These are phyloP conservation scores for Tachypleus tridentatus DNA, from an alignment of 1,140 invertebrate species.

Conservation along the genomic window DNA sequence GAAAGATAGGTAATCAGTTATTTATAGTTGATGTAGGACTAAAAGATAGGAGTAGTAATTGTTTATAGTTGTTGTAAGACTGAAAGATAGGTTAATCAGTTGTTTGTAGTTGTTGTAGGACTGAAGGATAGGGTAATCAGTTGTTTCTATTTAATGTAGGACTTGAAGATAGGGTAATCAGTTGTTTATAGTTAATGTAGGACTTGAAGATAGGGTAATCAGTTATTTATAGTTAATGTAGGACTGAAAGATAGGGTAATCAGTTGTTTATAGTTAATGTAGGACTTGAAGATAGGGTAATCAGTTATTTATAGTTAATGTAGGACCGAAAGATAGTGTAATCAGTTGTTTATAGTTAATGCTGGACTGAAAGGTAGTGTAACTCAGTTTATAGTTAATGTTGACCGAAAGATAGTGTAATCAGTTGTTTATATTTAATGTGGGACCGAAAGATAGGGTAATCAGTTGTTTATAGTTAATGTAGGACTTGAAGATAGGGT, in stretches of 20 bases:
- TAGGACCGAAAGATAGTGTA: slow-evolving; percentile 65
- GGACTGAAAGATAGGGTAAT: slow-evolving; percentile 65
- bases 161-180: slow-evolving; percentile 60
- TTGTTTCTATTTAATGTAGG: slow-evolving; percentile 30
- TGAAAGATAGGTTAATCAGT: slow-evolving; percentile 58
- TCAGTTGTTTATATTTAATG: slow-evolving; percentile 2
- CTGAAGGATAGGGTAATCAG: slow-evolving; percentile 60
- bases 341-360: slow-evolving; percentile 11
- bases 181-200: slow-evolving; percentile 25
- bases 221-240: slow-evolving; percentile 5
- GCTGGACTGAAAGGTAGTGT: slow-evolving; percentile 63
- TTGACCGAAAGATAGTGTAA: slow-evolving; percentile 61
- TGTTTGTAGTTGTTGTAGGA: slow-evolving; percentile 30
- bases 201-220: slow-evolving; percentile 62
- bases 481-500: slow-evolving; percentile 64
- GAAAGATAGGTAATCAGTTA: no score
- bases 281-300: slow-evolving; percentile 65
- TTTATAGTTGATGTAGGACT: no score
- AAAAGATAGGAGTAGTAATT: no score
- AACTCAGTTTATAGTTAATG: slow-evolving; percentile 16
- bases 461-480: slow-evolving; percentile 11
- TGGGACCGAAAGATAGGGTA: slow-evolving; percentile 64
- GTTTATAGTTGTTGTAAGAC: no score
- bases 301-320: slow-evolving; percentile 3
- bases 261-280: no score